Percentiles rank a stretch among this genome's conserved stretches.
Evolutionary conservation across 2,888 invertebrate genomes (phyloP).

Genomic region (Nemotelus nigrinus): DNA sequence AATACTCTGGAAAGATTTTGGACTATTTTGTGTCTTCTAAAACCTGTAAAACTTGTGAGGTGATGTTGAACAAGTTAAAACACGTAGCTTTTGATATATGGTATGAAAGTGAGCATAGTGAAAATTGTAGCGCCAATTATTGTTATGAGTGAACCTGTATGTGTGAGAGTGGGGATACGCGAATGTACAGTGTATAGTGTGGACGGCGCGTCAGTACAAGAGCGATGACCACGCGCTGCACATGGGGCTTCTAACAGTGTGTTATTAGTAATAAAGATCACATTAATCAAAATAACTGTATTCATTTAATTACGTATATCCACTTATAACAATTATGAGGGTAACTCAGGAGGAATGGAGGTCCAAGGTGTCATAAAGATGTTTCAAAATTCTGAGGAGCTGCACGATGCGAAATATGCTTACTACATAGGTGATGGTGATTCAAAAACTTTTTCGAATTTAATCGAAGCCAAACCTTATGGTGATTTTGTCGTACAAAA

Average conservation of each 20-base stretch:
- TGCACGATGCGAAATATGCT: constrained; percentile 1
- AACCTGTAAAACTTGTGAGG: neutral
- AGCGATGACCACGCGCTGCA: too few relatives aligned
- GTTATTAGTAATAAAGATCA: too few relatives aligned
- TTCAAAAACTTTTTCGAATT: constrained; percentile 1
- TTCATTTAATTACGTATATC: too few relatives aligned
- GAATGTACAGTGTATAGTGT: too few relatives aligned
- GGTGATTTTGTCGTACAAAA: constrained; percentile 15
- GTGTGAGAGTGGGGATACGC: too few relatives aligned
- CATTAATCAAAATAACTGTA: too few relatives aligned
- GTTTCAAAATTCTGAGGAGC: constrained; percentile 2
- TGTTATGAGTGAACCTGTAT: too few relatives aligned
- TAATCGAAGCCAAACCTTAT: constrained; percentile 10
- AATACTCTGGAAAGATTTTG: constrained; percentile 49
- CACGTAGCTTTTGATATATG: neutral
- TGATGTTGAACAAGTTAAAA: neutral
- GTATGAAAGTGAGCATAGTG: constrained; percentile 17
- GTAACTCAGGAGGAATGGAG: constrained; percentile 8
- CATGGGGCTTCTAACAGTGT: too few relatives aligned
- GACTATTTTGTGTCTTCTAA: constrained; percentile 40
- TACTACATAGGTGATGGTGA: constrained; percentile 15
- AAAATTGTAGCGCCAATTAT: constrained; percentile 8
- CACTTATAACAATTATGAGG: neutral
- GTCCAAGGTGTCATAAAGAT: constrained; percentile 3
- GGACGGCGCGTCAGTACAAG: too few relatives aligned